Percentiles rank a stretch among this genome's conserved stretches.
Evolutionary conservation across 1,140 invertebrate species (phyloP).

Genomic region (Papilio polyxenes): DNA sequence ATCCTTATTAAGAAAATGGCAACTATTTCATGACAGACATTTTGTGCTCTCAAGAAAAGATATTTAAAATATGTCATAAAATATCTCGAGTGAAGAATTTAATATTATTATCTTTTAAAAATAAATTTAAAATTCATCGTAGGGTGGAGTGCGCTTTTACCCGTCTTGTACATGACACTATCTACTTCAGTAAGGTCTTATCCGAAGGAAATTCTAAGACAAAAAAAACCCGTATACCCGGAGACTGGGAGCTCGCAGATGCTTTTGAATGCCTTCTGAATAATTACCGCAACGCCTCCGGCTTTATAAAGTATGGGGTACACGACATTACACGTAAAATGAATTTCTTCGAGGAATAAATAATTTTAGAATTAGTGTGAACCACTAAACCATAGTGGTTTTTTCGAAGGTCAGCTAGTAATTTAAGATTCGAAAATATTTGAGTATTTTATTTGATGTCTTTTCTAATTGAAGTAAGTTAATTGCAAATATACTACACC

Average conservation of each 20-base stretch:
- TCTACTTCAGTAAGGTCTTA: constrained; percentile 44
- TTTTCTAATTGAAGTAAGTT: background rate
- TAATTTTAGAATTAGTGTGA: background rate
- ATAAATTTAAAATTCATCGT: constrained; percentile 34
- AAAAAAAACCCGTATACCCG: constrained; percentile 62
- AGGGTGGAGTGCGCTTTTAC: constrained; percentile 5
- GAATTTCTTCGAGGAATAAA: background rate
- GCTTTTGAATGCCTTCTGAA: constrained; percentile 71
- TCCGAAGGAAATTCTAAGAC: constrained; percentile 61
- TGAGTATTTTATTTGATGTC: background rate
- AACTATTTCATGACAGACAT: background rate
- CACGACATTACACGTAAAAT: constrained; percentile 40
- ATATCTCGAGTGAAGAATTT: background rate
- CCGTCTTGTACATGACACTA: constrained; percentile 23
- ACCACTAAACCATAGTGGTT: background rate
- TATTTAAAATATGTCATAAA: constrained; percentile 13
- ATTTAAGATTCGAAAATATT: constrained; percentile 18
- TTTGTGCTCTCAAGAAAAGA: background rate
- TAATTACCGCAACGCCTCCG: constrained; percentile 66
- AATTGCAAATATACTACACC: background rate
- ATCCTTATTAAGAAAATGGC: background rate
- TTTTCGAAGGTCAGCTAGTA: background rate
- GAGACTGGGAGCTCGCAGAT: constrained; percentile 71
- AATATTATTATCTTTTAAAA: constrained; percentile 38
- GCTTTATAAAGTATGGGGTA: constrained; percentile 46